Percentiles rank a stretch among this genome's conserved stretches.
phyloP scores from a whole-genome alignment of 1,140 invertebrate species.

The Psilanteris sp. region DNA sequence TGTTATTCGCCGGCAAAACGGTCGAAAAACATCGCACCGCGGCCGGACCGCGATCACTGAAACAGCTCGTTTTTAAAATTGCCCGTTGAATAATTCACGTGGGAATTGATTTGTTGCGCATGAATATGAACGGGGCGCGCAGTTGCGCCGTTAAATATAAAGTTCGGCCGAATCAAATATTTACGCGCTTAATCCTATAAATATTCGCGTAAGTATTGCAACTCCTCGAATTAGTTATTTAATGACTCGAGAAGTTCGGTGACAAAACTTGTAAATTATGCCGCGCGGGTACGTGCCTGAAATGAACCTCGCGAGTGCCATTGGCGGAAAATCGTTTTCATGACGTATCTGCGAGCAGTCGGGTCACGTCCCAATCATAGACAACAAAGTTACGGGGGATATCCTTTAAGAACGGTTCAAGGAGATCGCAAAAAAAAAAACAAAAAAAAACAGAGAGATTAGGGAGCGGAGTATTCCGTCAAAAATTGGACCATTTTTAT shows the following conservation, averaged over 20 bases:
- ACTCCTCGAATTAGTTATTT: constrained; percentile 18
- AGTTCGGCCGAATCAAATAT: constrained; percentile 37
- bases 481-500: constrained; percentile 27
- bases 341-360: constrained; percentile 16
- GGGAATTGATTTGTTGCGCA: constrained; percentile 34
- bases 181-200: constrained; percentile 34
- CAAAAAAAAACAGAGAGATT: too few species aligned
- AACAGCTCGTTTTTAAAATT: constrained; percentile 17
- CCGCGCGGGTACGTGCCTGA: constrained; percentile 10
- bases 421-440: neutral
- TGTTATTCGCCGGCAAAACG: neutral
- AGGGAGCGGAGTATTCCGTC: neutral
- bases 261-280: constrained; percentile 32
- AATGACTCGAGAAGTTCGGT: constrained; percentile 18
- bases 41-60: neutral
- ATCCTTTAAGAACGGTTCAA: constrained; percentile 19
- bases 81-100: constrained; percentile 33
- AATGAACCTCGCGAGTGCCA: constrained; percentile 19
- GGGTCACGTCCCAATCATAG: constrained; percentile 48
- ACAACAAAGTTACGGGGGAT: constrained; percentile 45
- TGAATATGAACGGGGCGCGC: constrained; percentile 21
- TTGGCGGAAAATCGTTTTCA: constrained; percentile 43
- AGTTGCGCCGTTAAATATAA: neutral
- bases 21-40: constrained; percentile 2
- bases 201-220: constrained; percentile 26